phyloP scores from a whole-genome alignment of 2,113 vertebrate species.

The Corythoichthys haematopterus region DNA sequence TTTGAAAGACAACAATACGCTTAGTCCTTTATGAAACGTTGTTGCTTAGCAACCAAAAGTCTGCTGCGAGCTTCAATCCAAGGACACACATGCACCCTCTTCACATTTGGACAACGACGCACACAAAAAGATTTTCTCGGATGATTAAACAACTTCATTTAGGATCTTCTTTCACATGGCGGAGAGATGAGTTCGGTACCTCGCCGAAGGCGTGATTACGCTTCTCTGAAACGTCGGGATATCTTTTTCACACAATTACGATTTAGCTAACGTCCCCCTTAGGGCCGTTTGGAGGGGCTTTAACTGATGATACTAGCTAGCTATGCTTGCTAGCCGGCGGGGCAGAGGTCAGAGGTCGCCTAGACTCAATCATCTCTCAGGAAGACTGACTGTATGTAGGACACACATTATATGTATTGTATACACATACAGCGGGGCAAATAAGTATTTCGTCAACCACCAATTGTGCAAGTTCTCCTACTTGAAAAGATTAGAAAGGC shows the following conservation, averaged over 20 bases:
- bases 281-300: neutral
- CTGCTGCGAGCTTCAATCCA: neutral
- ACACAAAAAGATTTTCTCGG: neutral
- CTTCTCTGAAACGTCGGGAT: neutral
- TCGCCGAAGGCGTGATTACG: neutral
- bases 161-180: neutral
- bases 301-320: neutral
- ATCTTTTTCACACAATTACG: neutral
- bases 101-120: neutral
- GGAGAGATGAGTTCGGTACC: neutral
- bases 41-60: constrained; percentile 5
- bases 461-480: no score
- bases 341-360: no score
- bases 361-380: no score
- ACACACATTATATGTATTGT: no score
- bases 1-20: neutral
- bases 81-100: neutral
- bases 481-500: no score
- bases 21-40: neutral
- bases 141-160: neutral
- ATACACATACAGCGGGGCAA: no score
- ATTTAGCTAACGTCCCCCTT: neutral
- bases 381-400: no score
- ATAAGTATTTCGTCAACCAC: no score
- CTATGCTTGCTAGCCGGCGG: neutral